Conservation (phyloP, 2,113 vertebrate genomes). For the Carollia perspicillata region DNA sequence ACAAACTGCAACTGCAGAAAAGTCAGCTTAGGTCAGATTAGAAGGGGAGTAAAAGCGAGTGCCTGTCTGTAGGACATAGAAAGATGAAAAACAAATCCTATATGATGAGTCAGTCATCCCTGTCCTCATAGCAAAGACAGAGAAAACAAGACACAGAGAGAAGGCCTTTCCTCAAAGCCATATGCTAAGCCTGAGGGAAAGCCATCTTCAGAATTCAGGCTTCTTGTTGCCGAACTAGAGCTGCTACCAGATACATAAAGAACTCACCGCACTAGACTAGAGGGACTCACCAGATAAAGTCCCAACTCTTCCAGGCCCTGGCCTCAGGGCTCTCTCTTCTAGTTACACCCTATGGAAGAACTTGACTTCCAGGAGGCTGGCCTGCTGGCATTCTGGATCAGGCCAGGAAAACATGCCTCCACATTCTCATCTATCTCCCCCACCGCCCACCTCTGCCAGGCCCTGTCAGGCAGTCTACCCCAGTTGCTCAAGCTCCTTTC, state of each 20-base stretch:
- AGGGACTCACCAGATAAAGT: constrained; percentile 13
- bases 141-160: constrained; percentile 21
- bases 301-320: not conserved
- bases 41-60: not conserved
- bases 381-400: constrained; percentile 25
- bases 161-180: constrained; percentile 16
- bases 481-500: not conserved
- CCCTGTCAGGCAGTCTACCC: not conserved
- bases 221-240: not conserved
- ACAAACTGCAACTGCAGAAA: not conserved
- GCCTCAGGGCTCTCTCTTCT: not conserved
- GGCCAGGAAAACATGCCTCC: not conserved
- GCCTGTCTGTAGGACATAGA: not conserved
- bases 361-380: not conserved
- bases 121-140: not conserved
- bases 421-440: not conserved
- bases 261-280: constrained; percentile 36
- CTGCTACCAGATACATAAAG: constrained; percentile 31
- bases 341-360: constrained; percentile 19
- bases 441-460: not conserved
- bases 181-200: not conserved
- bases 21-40: not conserved
- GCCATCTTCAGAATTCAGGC: not conserved
- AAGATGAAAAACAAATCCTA: constrained; percentile 32
- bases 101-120: not conserved